Conservation (phyloP, 2,888 invertebrate genomes). For the Hololepta plana region DNA sequence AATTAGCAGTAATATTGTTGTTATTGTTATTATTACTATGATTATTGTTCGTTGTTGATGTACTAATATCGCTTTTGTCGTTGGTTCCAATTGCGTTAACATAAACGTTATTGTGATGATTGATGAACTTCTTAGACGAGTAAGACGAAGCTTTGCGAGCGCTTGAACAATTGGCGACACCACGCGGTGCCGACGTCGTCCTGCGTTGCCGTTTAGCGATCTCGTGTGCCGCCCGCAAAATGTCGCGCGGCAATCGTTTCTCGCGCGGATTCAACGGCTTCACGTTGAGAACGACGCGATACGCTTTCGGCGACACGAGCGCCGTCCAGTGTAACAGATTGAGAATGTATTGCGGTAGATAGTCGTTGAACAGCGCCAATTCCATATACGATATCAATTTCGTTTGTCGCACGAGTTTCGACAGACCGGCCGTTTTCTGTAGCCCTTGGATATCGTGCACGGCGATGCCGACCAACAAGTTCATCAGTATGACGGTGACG, state of each 20-base stretch:
- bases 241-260: constrained; percentile 59
- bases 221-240: constrained; percentile 64
- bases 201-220: constrained; percentile 63
- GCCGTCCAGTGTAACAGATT: constrained; percentile 63
- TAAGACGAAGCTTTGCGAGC: constrained; percentile 43
- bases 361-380: constrained; percentile 60
- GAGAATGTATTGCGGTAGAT: constrained; percentile 53
- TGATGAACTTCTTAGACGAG: constrained; percentile 43
- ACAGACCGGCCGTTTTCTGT: constrained; percentile 68
- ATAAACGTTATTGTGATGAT: too few species aligned
- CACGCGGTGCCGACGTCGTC: too few species aligned
- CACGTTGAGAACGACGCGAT: constrained; percentile 64
- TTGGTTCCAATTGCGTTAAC: too few species aligned
- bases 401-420: constrained; percentile 67
- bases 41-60: too few species aligned
- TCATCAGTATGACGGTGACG: constrained; percentile 75
- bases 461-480: constrained; percentile 69
- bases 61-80: too few species aligned
- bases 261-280: constrained; percentile 71
- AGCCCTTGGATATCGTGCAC: constrained; percentile 76
- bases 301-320: constrained; percentile 62
- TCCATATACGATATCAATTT: constrained; percentile 78
- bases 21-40: too few species aligned
- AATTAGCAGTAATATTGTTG: too few species aligned
- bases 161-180: constrained; percentile 47